Percentiles rank a stretch among this genome's conserved stretches.
Evolutionary conservation across 2,113 vertebrate genomes (phyloP).

Genomic region (Tympanuchus pallidicinctus): DNA sequence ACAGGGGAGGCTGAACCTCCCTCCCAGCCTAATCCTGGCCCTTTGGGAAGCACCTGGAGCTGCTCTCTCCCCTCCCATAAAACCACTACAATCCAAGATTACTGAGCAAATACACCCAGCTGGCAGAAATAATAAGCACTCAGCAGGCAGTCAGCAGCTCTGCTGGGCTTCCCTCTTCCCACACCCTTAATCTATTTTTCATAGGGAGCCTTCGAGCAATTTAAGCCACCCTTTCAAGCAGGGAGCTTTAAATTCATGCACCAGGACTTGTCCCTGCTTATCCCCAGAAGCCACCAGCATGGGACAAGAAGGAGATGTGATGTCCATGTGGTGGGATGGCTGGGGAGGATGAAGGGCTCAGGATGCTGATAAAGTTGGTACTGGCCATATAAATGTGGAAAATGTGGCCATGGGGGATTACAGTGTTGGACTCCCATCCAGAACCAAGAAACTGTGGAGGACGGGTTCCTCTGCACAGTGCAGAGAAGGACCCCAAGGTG

Average conservation of each 20-base stretch:
- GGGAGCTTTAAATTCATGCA: constrained; percentile 9
- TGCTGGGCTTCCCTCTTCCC: constrained; percentile 13
- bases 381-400: background rate
- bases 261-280: background rate
- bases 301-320: background rate
- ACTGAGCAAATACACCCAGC: background rate
- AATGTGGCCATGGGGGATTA: background rate
- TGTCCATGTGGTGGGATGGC: fast-evolving
- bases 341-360: background rate
- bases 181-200: background rate
- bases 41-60: fast-evolving
- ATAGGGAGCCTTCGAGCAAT: background rate
- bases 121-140: background rate
- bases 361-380: no score
- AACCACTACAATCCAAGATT: constrained; percentile 10
- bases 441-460: background rate
- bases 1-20: background rate
- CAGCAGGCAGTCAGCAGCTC: constrained; percentile 21
- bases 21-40: background rate
- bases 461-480: background rate
- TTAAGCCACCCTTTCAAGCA: constrained; percentile 8
- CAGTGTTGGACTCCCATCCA: background rate
- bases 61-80: background rate
- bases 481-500: fast-evolving
- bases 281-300: background rate